Percentiles rank a stretch among this genome's conserved stretches.
Evolutionary conservation across 1,140 invertebrate genomes (phyloP).

Genomic region (Platorchestia sp.): DNA sequence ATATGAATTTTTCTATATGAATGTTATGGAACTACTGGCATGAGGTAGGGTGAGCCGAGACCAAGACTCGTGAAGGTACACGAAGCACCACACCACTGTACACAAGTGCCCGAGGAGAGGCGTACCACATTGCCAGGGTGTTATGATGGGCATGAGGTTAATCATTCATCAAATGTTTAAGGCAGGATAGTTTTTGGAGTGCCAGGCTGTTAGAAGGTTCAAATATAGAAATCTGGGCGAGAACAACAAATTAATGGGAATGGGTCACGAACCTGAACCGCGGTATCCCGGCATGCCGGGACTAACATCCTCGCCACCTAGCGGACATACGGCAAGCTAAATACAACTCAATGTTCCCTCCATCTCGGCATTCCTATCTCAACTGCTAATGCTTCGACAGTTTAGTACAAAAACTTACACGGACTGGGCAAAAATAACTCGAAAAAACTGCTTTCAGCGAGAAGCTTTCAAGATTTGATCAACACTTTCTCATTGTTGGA

Average conservation of each 20-base stretch:
- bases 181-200: background rate
- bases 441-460: background rate
- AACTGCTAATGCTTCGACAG: background rate
- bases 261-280: slow-evolving; percentile 41
- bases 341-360: slow-evolving; percentile 13
- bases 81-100: background rate
- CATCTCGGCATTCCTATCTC: background rate
- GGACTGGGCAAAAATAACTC: background rate
- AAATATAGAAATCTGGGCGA: slow-evolving; percentile 26
- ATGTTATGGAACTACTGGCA: background rate
- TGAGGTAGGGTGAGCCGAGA: background rate
- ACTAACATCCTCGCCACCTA: slow-evolving; percentile 40
- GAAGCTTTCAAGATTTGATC: background rate
- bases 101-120: background rate
- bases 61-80: background rate
- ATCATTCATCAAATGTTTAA: background rate
- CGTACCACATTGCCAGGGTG: background rate
- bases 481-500: background rate
- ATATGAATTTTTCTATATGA: background rate
- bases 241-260: background rate
- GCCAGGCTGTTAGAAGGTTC: slow-evolving; percentile 19
- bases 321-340: slow-evolving; percentile 42
- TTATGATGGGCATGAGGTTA: slow-evolving; percentile 11
- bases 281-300: slow-evolving; percentile 7
- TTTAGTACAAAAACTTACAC: background rate